Evolutionary conservation across 2,888 invertebrate species (phyloP).

Genomic region (Leptogaster cylindrica): DNA sequence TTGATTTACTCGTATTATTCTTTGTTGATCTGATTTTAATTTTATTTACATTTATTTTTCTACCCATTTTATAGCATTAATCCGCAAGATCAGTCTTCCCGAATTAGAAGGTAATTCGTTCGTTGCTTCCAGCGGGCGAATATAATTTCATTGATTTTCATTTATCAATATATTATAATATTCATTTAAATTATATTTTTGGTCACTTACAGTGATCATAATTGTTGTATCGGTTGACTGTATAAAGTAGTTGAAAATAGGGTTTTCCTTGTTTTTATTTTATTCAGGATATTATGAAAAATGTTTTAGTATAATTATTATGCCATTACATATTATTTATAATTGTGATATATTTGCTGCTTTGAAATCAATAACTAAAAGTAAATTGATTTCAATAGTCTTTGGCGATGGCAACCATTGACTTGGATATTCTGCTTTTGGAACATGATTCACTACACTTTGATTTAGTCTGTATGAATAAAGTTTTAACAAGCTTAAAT

Average conservation of each 20-base stretch:
- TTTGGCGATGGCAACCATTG: too few relatives aligned
- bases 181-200: slow-evolving; percentile 43
- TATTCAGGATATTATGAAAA: too few relatives aligned
- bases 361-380: neutral
- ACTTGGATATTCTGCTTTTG: too few relatives aligned
- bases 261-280: too few relatives aligned
- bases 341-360: neutral
- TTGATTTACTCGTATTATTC: slow-evolving; percentile 2
- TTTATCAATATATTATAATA: slow-evolving; percentile 44
- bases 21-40: slow-evolving; percentile 38
- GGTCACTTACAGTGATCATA: slow-evolving; percentile 40
- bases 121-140: slow-evolving; percentile 51
- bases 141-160: slow-evolving; percentile 40
- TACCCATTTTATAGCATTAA: slow-evolving; percentile 60
- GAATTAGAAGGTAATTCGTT: slow-evolving; percentile 57
- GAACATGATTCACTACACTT: too few relatives aligned
- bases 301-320: too few relatives aligned
- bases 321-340: neutral
- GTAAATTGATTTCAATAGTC: too few relatives aligned
- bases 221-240: too few relatives aligned
- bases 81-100: slow-evolving; percentile 61
- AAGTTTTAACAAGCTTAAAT: too few relatives aligned
- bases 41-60: slow-evolving; percentile 47
- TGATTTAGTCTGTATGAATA: too few relatives aligned
- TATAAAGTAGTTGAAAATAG: too few relatives aligned